Percentiles rank a stretch among this genome's conserved stretches.
Conservation (phyloP, 2,113 vertebrate genomes). For the Epinephelus lanceolatus region DNA sequence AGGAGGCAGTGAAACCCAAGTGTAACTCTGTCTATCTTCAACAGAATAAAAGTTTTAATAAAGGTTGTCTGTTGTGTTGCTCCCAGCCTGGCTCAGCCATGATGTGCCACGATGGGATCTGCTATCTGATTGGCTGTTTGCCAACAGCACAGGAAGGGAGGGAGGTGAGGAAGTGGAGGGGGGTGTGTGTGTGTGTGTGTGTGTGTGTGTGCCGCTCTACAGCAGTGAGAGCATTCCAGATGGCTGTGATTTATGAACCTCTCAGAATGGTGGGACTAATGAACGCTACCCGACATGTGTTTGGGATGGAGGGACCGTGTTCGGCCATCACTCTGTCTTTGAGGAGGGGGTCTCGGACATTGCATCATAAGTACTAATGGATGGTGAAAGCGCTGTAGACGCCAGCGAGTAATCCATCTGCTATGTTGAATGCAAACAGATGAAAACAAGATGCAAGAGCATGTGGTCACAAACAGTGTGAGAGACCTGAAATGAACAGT, state of each 20-base stretch:
- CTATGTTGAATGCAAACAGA: neutral
- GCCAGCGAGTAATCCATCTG: slow-evolving; percentile 19
- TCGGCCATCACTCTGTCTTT: slow-evolving; percentile 52
- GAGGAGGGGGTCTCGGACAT: slow-evolving; percentile 38
- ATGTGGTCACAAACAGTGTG: neutral
- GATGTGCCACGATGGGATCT: slow-evolving; percentile 19
- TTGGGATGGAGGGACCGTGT: slow-evolving; percentile 64
- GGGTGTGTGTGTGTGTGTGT: neutral
- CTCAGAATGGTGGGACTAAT: slow-evolving; percentile 63
- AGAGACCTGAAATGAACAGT: neutral
- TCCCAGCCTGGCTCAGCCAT: slow-evolving; percentile 22
- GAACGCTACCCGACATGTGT: slow-evolving; percentile 67
- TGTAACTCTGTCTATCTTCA: neutral
- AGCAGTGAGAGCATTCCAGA: slow-evolving; percentile 58
- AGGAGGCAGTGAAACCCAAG: neutral
- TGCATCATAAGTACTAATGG: slow-evolving; percentile 30
- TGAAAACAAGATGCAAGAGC: neutral
- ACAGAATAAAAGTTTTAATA: slow-evolving; percentile 25
- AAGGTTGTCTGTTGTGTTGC: slow-evolving; percentile 13
- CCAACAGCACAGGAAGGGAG: slow-evolving; percentile 27
- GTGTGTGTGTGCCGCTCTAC: slow-evolving; percentile 9
- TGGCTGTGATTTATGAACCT: slow-evolving; percentile 74
- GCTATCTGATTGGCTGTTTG: slow-evolving; percentile 57
- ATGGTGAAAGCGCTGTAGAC: neutral
- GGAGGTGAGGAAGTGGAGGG: neutral